Evolutionary conservation across 2,797 vertebrate genomes (phyloP).

Genomic region (Sardinella longiceps): DNA sequence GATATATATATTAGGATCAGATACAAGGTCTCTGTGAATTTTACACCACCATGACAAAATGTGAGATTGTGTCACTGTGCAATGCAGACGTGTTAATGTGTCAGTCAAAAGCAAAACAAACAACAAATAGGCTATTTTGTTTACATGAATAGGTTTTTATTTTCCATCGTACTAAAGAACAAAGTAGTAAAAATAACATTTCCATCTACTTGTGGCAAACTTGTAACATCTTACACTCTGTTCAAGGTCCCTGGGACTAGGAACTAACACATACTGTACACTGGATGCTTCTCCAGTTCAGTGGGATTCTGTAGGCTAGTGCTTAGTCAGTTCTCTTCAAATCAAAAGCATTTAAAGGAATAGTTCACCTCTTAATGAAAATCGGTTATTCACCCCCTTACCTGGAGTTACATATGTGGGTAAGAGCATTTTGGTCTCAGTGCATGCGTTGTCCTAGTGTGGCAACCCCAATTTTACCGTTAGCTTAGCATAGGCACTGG

Average conservation of each 20-base stretch:
- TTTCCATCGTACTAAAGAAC: constrained; percentile 37
- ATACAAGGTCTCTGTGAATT: neutral
- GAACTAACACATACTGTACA: too few relatives aligned
- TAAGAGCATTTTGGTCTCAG: too few relatives aligned
- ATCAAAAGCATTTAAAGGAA: neutral
- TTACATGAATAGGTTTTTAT: constrained; percentile 42
- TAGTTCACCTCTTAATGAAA: too few relatives aligned
- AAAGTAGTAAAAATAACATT: constrained; percentile 38
- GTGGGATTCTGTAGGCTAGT: neutral
- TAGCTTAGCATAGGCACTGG: too few relatives aligned
- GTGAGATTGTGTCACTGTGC: neutral
- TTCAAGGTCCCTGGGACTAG: neutral
- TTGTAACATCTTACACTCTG: neutral
- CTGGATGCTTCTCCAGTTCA: neutral
- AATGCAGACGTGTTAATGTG: neutral
- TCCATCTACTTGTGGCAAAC: neutral
- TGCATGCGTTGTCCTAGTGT: too few relatives aligned
- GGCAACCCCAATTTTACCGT: too few relatives aligned
- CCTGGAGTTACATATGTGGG: too few relatives aligned
- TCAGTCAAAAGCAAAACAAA: neutral
- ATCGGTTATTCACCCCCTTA: too few relatives aligned
- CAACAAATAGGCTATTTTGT: neutral
- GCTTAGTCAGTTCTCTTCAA: neutral
- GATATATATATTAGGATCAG: constrained; percentile 5
- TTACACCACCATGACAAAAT: neutral